A percentile compares a stretch with the other conserved stretches of the same genome.
Conservation (phyloP, 1,140 invertebrate genomes). For the Drosophila lowei region DNA sequence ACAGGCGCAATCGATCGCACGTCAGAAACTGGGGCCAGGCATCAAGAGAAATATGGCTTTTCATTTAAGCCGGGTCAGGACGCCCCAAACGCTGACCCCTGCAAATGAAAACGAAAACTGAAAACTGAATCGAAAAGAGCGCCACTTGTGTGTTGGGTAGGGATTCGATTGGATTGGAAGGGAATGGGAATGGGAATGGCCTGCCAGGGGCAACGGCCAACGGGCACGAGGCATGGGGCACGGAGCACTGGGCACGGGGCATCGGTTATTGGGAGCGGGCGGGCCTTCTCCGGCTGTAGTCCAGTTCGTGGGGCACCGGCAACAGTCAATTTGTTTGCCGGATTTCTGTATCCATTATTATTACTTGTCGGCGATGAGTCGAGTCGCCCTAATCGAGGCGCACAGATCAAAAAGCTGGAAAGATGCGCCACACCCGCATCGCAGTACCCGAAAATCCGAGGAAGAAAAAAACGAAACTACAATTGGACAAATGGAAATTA, state of each 20-base stretch:
- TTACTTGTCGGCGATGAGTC: conserved; percentile 40
- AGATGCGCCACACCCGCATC: conserved; percentile 75
- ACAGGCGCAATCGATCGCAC: conserved; percentile 79
- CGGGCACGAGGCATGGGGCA: conserved; percentile 62
- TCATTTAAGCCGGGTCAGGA: conserved; percentile 77
- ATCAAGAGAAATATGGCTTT: conserved; percentile 75
- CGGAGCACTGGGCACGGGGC: too few species aligned
- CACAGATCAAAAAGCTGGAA: conserved; percentile 70
- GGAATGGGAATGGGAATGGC: conserved; percentile 13
- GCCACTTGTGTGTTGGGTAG: conserved; percentile 39
- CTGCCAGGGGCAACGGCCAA: conserved; percentile 47
- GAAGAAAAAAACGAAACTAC: conserved; percentile 17
- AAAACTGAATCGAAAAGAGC: conserved; percentile 68
- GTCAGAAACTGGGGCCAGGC: conserved; percentile 77
- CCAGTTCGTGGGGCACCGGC: conserved; percentile 47
- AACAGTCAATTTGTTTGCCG: conserved; percentile 72
- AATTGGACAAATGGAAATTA: conserved; percentile 72
- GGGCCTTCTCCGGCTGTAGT: conserved; percentile 34
- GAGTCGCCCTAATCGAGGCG: conserved; percentile 55
- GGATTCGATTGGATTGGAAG: conserved; percentile 26
- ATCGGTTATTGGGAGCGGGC: conserved; percentile 42
- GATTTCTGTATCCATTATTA: conserved; percentile 59
- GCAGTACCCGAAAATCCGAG: conserved; percentile 8
- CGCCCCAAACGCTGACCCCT: conserved; percentile 60
- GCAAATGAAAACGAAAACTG: conserved; percentile 65